A percentile compares a stretch with the other conserved stretches of the same genome.
Evolutionary conservation across 2,113 vertebrate species (phyloP).

Genomic region (Cyprinodon brontotheroides): DNA sequence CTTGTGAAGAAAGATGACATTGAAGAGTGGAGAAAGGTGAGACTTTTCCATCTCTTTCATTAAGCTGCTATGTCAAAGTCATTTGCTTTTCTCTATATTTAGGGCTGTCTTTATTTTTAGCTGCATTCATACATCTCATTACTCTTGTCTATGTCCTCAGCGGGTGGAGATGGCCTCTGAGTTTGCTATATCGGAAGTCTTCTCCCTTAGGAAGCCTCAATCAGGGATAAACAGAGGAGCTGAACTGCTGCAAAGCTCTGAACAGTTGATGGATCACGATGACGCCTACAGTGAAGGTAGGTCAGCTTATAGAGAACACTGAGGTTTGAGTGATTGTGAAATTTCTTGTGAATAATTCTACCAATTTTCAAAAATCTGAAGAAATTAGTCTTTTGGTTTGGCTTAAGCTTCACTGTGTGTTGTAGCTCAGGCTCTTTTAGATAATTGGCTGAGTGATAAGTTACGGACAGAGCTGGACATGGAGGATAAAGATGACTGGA

Average conservation of each 20-base stretch:
- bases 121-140: neutral
- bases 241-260: constrained; percentile 71
- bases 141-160: constrained; percentile 61
- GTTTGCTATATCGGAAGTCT: constrained; percentile 82
- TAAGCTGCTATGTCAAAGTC: neutral
- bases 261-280: constrained; percentile 82
- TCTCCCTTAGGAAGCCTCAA: constrained; percentile 68
- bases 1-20: constrained; percentile 65
- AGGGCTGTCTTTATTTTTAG: constrained; percentile 1
- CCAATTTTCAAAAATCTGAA: neutral
- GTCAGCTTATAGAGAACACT: neutral
- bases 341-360: neutral
- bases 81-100: neutral
- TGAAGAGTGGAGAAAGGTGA: constrained; percentile 82
- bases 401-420: neutral
- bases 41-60: constrained; percentile 9
- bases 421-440: constrained; percentile 87
- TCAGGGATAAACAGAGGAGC: constrained; percentile 42
- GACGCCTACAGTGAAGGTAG: constrained; percentile 87
- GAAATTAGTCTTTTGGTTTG: neutral
- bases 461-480: constrained; percentile 80
- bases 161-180: constrained; percentile 81
- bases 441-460: constrained; percentile 86
- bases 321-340: too few relatives aligned
- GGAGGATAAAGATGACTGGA: constrained; percentile 74